Evolutionary conservation across 2,797 vertebrate genomes (phyloP), one percentile per base, ranked within the genome.

Genomic region (Chaunax sp.): DNA sequence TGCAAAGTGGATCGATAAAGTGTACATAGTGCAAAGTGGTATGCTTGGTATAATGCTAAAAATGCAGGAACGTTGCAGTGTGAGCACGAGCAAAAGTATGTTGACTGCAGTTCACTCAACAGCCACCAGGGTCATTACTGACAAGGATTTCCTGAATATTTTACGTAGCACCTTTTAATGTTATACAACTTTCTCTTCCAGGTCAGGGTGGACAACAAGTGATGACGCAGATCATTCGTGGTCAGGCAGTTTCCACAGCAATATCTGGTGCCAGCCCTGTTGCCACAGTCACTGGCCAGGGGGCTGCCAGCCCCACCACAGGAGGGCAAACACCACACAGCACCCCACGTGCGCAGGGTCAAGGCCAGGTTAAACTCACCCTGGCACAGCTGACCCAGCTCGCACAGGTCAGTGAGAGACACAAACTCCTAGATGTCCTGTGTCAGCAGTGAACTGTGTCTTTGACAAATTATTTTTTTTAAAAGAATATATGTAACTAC

Each of bases 301-400:
- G 95, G 69, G 84, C 92, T 0, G 65, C 92, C 58, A 83, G 92
- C n/a, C 87, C 90, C 58, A 71, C 85, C 30, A 67, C 93, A 8
- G 87, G 71, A 1, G 82, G 87, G 8, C 91, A 93, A 69, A 90
- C 86, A 1, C 62, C 90, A 1, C 91, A 93, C 0, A 73, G 95
- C 50, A 83, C 94, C 66, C 94, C 95, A 0, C 94, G 95, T 7
- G 87, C 93, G 0, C 97, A 96, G 75, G 95, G 95, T 20, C 97
- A 98, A 82, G 95, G 96, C 63, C 97, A 97, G 68, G 96, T 98
- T 74, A 98, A 97, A 78, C 95, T 99, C n/a, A 97, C 95, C 26
- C 93, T 98, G 94, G 95, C 97, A 14, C 97, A 99, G 50, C 95
- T 99, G 63, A 96, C 96, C 0, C 97, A 98, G 77, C 94, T 98